These are phyloP conservation scores for Conomelus anceps DNA, from an alignment of 2,888 invertebrate species.

Conservation along the genomic window DNA sequence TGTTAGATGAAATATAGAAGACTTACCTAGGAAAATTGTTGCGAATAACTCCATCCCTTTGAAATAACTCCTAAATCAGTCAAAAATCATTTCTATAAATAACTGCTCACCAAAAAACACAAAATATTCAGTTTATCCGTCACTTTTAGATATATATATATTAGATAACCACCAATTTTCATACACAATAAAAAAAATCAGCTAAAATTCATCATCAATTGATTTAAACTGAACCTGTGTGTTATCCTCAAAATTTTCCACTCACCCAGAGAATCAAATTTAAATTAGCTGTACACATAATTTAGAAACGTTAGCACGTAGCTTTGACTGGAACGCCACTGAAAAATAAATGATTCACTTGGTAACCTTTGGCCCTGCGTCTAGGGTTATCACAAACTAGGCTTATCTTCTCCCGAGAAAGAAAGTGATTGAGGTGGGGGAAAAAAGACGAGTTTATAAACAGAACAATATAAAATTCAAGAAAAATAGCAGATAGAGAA, in stretches of 20 bases:
- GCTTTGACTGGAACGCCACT: background rate
- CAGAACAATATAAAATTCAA: background rate
- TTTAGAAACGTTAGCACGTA: background rate
- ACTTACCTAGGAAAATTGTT: background rate
- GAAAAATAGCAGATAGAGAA: background rate
- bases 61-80: background rate
- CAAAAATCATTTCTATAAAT: background rate
- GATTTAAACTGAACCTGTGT: too few relatives aligned
- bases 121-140: background rate
- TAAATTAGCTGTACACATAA: background rate
- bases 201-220: too few relatives aligned
- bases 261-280: background rate
- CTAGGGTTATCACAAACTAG: background rate
- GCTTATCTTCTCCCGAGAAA: background rate
- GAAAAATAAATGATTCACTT: constrained; percentile 4
- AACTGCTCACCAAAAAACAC: background rate
- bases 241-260: background rate
- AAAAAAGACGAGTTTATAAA: background rate
- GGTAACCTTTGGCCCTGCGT: background rate
- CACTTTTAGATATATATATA: background rate
- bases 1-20: background rate
- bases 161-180: background rate
- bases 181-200: background rate
- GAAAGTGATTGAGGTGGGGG: background rate
- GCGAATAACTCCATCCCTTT: background rate